These are phyloP conservation scores for Philereme transversata DNA, from an alignment of 2,888 invertebrate species.

Conservation along the genomic window DNA sequence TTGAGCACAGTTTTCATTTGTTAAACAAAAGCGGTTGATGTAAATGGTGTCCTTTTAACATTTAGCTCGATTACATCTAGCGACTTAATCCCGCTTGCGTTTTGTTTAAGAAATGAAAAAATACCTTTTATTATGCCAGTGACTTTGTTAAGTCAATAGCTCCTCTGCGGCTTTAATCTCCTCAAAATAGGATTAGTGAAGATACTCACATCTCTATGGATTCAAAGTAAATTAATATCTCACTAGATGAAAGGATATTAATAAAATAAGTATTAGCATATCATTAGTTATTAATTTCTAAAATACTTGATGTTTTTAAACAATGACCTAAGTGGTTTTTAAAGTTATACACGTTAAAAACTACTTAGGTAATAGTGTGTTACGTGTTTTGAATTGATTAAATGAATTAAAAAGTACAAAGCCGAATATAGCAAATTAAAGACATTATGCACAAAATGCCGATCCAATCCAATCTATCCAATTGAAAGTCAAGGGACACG, in stretches of 20 bases:
- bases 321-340: no score
- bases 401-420: slow-evolving; percentile 23
- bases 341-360: no score
- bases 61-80: slow-evolving; percentile 70
- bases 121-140: slow-evolving; percentile 33
- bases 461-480: slow-evolving; percentile 48
- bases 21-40: slow-evolving; percentile 73
- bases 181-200: slow-evolving; percentile 2
- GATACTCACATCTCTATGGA: slow-evolving; percentile 20
- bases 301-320: background rate
- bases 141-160: slow-evolving; percentile 23
- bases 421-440: slow-evolving; percentile 37
- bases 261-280: background rate
- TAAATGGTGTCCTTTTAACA: slow-evolving; percentile 68
- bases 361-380: background rate
- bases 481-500: slow-evolving; percentile 60
- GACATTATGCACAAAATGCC: slow-evolving; percentile 56
- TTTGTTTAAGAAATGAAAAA: slow-evolving; percentile 51
- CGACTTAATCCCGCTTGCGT: slow-evolving; percentile 49
- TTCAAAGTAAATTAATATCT: slow-evolving; percentile 10
- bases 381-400: background rate
- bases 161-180: slow-evolving; percentile 20
- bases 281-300: slow-evolving; percentile 4
- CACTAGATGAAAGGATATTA: slow-evolving; percentile 7
- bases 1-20: slow-evolving; percentile 70